A percentile compares a stretch with the other conserved stretches of the same genome.
phyloP scores from a whole-genome alignment of 2,113 vertebrate species.

The Ictalurus furcatus region DNA sequence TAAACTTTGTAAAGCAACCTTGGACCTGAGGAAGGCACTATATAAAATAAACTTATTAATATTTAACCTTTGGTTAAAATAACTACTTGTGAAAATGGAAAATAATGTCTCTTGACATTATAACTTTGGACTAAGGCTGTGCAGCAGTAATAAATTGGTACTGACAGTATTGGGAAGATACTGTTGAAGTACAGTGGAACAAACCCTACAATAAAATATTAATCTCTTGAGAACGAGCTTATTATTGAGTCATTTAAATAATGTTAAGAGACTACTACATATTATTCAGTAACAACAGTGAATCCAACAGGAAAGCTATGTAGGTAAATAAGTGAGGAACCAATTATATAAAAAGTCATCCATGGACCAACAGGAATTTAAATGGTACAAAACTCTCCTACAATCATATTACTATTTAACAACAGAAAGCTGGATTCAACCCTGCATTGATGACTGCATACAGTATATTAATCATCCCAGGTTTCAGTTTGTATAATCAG shows the following conservation, averaged over 20 bases:
- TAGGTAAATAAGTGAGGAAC: neutral
- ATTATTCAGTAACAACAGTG: neutral
- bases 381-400: neutral
- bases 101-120: slow-evolving; percentile 57
- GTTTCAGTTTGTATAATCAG: neutral
- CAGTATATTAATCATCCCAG: neutral
- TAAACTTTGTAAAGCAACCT: no score
- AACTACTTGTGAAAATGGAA: neutral
- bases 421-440: neutral
- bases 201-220: neutral
- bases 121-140: slow-evolving; percentile 60
- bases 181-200: neutral
- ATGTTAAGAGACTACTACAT: neutral
- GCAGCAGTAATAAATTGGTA: slow-evolving; percentile 70
- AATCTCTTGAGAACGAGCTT: neutral
- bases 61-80: neutral
- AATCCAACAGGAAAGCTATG: neutral
- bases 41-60: no score
- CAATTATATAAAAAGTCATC: neutral
- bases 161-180: slow-evolving; percentile 60
- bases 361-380: neutral
- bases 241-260: neutral
- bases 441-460: neutral
- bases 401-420: neutral
- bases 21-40: no score